Evolutionary conservation across 2,797 vertebrate genomes (phyloP).

Genomic region (Danio jaintianensis): DNA sequence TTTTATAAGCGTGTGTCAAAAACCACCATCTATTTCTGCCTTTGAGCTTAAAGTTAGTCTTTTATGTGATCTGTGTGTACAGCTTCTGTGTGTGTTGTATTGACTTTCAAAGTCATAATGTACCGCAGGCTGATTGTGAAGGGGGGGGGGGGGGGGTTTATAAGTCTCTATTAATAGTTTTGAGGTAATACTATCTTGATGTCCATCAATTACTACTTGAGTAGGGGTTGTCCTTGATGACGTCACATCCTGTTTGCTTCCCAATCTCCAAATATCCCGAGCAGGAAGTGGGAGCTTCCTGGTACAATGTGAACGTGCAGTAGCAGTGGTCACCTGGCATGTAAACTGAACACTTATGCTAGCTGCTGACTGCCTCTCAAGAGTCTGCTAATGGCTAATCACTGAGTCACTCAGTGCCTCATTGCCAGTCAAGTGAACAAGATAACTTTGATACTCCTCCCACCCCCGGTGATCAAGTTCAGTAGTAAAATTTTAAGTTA

Average conservation of each 20-base stretch:
- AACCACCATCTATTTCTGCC: slow-evolving; percentile 17
- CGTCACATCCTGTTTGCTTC: slow-evolving; percentile 72
- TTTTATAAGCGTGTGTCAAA: slow-evolving; percentile 25
- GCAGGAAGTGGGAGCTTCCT: slow-evolving; percentile 67
- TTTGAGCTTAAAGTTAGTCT: slow-evolving; percentile 6
- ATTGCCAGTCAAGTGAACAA: slow-evolving; percentile 27
- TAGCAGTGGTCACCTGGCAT: slow-evolving; percentile 26
- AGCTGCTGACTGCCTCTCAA: slow-evolving; percentile 16
- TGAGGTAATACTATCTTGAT: slow-evolving; percentile 60
- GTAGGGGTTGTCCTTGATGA: slow-evolving; percentile 65
- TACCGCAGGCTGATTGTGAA: neutral
- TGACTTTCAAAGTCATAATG: slow-evolving; percentile 1
- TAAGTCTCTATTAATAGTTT: slow-evolving; percentile 21
- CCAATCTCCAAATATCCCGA: slow-evolving; percentile 69
- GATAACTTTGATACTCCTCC: neutral
- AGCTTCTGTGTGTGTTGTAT: neutral
- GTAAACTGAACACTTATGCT: neutral
- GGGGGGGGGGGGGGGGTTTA: neutral
- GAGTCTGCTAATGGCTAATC: slow-evolving; percentile 45
- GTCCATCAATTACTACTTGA: slow-evolving; percentile 57
- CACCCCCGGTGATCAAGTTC: neutral
- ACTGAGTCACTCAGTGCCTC: slow-evolving; percentile 61
- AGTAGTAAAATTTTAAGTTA: neutral
- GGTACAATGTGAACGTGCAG: slow-evolving; percentile 2
- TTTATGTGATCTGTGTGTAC: slow-evolving; percentile 37